Evolutionary conservation across 1,140 invertebrate species (phyloP), one percentile per base, ranked within the genome.

Genomic region (Adelges cooleyi): DNA sequence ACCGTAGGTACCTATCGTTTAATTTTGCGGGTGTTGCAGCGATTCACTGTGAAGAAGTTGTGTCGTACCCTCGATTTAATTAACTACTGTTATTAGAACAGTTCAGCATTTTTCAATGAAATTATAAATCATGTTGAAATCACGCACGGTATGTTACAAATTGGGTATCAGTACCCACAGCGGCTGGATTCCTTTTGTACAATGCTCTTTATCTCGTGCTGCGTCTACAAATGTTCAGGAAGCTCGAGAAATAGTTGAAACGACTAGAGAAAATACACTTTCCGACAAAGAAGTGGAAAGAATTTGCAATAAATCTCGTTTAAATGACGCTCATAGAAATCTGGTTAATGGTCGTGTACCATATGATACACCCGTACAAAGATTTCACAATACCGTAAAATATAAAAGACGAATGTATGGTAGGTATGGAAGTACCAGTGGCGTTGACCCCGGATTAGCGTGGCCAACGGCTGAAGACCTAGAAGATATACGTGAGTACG

Each of bases 401-500:
- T 86, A 83, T 70, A 78, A 82, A 48, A 74, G 77, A 59, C 78
- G 75, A 70, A 71, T 80, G 29, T 79, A 80, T 68, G 84, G 82
- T 1, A 74, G 74, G 6, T 85, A 83, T 71, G 85, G 85, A 1
- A 69, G 74, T 4, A 70, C 68, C 13, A 78, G 77, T 67, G 67
- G 67, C 52, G 51, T 73, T 11, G 18, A 70, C 46, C 71, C 71
- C 66, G 78, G 77, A 22, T 75, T 83, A 15, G 80, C 78, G 68
- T 86, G 84, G 79, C 80, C 80, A 36, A 78, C 76, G 0, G 70
- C 74, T 68, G 68, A 79, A 68, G 83, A 85, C 59, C 73, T 87
- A 23, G 70, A 75, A 46, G 78, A 81, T 52, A 72, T 68, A 56
- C 70, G 78, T 51, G 81, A 84, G 73, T 85, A 81, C 72, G 83